phyloP scores from a whole-genome alignment of 2,113 vertebrate species.

The Larimichthys polyactis region DNA sequence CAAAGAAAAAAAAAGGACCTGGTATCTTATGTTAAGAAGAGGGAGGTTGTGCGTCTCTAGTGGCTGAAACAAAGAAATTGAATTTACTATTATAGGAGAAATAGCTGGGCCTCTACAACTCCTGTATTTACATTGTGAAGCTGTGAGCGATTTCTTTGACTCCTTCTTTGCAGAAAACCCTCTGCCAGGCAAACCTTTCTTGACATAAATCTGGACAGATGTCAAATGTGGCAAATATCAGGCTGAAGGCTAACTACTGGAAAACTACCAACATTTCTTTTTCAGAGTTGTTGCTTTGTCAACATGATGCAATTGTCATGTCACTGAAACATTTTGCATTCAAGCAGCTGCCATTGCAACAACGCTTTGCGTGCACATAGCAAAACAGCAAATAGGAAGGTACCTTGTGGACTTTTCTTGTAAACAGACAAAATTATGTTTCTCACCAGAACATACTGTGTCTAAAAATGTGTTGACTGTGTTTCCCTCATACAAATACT shows the following conservation, averaged over 20 bases:
- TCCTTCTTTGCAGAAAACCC: neutral
- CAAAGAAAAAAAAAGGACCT: too few relatives aligned
- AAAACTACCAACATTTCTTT: neutral
- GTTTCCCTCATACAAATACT: neutral
- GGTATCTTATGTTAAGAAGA: too few relatives aligned
- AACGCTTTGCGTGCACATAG: neutral
- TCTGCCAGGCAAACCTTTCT: neutral
- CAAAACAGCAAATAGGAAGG: neutral
- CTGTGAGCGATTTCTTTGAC: neutral
- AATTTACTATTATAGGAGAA: neutral
- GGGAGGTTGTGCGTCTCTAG: too few relatives aligned
- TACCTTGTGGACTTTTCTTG: neutral
- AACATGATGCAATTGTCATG: neutral
- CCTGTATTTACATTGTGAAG: neutral
- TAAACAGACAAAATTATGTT: neutral
- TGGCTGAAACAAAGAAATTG: too few relatives aligned
- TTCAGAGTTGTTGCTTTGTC: neutral
- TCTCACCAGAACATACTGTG: neutral
- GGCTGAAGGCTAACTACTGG: neutral
- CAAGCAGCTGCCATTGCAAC: neutral
- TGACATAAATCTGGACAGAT: neutral
- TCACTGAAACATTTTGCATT: neutral
- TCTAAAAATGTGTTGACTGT: neutral
- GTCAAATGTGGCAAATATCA: neutral
- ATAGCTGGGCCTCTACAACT: neutral